These are phyloP conservation scores for Carettochelys insculpta DNA, from an alignment of 2,113 vertebrate species.

Conservation along the genomic window DNA sequence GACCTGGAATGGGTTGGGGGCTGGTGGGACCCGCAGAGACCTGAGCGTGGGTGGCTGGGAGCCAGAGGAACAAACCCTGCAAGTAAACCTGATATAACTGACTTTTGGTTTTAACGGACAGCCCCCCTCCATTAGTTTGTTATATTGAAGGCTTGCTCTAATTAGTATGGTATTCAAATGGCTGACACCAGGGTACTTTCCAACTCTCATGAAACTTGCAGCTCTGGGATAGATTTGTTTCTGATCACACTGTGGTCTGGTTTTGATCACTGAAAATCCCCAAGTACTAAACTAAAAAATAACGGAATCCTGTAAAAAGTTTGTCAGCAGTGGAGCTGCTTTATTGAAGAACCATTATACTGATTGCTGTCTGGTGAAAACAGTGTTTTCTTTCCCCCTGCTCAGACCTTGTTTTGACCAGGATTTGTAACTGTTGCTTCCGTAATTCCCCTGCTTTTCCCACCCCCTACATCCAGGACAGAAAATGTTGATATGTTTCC, in stretches of 20 bases:
- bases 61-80: too few relatives aligned
- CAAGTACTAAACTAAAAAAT: not conserved
- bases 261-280: not conserved
- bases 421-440: not conserved
- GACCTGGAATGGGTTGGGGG: too few relatives aligned
- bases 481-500: not conserved
- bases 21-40: too few relatives aligned
- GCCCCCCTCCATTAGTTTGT: too few relatives aligned
- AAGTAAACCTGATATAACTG: too few relatives aligned
- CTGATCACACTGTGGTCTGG: not conserved
- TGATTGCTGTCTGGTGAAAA: not conserved
- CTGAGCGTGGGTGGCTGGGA: too few relatives aligned
- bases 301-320: fast-evolving
- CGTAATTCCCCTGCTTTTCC: not conserved
- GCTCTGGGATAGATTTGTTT: not conserved
- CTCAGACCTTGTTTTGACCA: not conserved
- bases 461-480: not conserved
- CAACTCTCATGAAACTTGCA: not conserved
- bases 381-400: not conserved
- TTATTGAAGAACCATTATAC: not conserved
- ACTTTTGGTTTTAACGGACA: too few relatives aligned
- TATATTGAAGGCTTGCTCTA: too few relatives aligned
- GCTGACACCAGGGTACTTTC: not conserved
- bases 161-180: too few relatives aligned
- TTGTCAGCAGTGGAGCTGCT: not conserved